A percentile compares a stretch with the other conserved stretches of the same genome.
Conservation (phyloP, 2,888 invertebrate genomes). For the Leptopilina syphax region DNA sequence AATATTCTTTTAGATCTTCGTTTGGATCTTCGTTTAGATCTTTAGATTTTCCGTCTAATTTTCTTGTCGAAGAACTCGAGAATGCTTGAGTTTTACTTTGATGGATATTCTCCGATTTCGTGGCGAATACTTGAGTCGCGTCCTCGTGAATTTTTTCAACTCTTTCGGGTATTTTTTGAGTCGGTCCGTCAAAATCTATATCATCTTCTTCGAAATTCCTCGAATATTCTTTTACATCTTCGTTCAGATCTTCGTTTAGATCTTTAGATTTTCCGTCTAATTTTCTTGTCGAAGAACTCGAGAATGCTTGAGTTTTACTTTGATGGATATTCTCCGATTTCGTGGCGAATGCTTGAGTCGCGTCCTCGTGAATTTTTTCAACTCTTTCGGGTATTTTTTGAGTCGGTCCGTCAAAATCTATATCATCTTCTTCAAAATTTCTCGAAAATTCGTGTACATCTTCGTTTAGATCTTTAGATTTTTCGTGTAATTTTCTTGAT, state of each 20-base stretch:
- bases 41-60: neutral
- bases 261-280: too few species aligned
- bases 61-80: too few species aligned
- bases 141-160: neutral
- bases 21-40: too few species aligned
- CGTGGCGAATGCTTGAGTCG: neutral
- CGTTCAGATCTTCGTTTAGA: too few species aligned
- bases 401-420: constrained; percentile 10
- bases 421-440: neutral
- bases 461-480: too few species aligned
- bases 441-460: too few species aligned
- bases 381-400: neutral
- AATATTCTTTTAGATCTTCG: neutral
- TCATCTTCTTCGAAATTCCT: neutral
- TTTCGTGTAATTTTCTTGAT: too few species aligned
- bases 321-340: neutral
- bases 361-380: neutral
- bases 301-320: neutral
- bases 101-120: neutral
- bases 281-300: neutral
- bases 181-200: neutral
- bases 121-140: neutral
- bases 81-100: neutral
- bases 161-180: constrained; percentile 1
- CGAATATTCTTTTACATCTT: neutral